Evolutionary conservation across 2,113 vertebrate species (phyloP).

Genomic region (Probosciger aterrimus): DNA sequence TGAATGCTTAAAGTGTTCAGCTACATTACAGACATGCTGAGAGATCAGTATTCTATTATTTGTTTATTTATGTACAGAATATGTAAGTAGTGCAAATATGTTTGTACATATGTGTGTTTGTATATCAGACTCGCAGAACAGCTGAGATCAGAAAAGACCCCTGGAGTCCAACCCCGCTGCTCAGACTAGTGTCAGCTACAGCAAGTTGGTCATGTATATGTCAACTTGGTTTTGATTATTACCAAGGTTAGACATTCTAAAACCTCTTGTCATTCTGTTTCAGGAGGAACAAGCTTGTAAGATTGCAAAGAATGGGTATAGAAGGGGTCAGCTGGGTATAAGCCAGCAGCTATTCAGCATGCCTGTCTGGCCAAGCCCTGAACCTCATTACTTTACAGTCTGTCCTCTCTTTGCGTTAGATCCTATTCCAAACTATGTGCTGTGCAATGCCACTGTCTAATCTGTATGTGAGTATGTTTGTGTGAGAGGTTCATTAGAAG

Average conservation of each 20-base stretch:
- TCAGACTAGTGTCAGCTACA: not conserved
- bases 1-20: not conserved
- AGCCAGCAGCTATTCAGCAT: not conserved
- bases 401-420: not conserved
- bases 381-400: not conserved
- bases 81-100: not conserved
- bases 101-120: not conserved
- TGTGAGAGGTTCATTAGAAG: not conserved
- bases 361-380: not conserved
- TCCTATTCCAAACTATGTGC: not conserved
- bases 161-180: not conserved
- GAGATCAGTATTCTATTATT: not conserved
- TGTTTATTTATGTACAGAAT: not conserved
- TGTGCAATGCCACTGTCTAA: not conserved
- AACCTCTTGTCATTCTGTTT: not conserved
- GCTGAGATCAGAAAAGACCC: not conserved
- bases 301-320: not conserved
- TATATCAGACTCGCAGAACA: not conserved
- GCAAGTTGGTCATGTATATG: not conserved
- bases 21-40: not conserved
- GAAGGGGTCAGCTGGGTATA: not conserved
- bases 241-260: not conserved
- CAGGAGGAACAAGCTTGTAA: not conserved
- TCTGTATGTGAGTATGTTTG: not conserved
- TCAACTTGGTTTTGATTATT: not conserved